Evolutionary conservation across 2,888 invertebrate genomes (phyloP), one percentile per base, ranked within the genome.

Genomic region (Sipha maydis): DNA sequence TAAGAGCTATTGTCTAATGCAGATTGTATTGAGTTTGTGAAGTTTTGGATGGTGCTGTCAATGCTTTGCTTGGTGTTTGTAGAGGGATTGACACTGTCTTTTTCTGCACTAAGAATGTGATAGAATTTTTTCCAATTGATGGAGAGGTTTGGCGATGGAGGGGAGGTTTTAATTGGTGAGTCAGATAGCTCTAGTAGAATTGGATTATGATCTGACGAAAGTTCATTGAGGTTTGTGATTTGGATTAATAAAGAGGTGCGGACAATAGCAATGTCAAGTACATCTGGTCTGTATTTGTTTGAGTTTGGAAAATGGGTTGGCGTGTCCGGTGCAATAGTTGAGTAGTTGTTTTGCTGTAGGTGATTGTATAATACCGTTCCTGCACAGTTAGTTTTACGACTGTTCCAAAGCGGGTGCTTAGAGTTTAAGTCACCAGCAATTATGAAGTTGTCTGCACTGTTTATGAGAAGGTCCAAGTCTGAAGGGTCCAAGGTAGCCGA

Each of bases 151-250:
- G 31, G 5, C 14, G 38, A 38, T 38, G 76, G 76, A 34, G 76
- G 76, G 31, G 38, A 38, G 9, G 76, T 17, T 8, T 8, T 38
- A 21, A 76, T 76, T 34, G 76, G 76, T 1, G 76, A 38, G 76
- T 38, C 21, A 4, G 38, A 38, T 34, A 76, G 5, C 21, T 76
- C 76, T 4, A 76, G 38, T 5, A 76, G 76, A 17, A 76, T 38
- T 17, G 76, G 76, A n/a, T n/a, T n/a, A n/a, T n/a, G n/a, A n/a
- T n/a, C n/a, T n/a, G n/a, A n/a, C n/a, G n/a, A n/a, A n/a, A 76
- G 76, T 38, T 76, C 76, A 21, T 76, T 76, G 7, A 76, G 76
- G 38, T 38, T 75, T 28, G 75, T 75, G 11, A 76, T 34, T 76
- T 76, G 28, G 9, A 38, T 38, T 17, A 38, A 7, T 38, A 76